These are phyloP conservation scores for Thecophora atra DNA, from an alignment of 2,888 invertebrate genomes.

Conservation along the genomic window DNA sequence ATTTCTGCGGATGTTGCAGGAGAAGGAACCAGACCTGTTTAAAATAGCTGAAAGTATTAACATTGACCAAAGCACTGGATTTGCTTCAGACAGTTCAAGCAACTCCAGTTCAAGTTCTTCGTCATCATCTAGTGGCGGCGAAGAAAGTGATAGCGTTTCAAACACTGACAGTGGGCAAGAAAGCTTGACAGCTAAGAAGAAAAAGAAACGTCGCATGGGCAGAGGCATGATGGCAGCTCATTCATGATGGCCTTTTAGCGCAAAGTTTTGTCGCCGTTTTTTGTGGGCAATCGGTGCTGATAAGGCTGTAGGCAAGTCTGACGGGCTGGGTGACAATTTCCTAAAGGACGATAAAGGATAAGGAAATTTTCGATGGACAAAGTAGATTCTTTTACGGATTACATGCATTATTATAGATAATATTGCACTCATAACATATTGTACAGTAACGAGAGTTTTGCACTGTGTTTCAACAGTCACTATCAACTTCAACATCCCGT, in stretches of 20 bases:
- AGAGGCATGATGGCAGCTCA: constrained; percentile 48
- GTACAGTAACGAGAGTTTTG: too few relatives aligned
- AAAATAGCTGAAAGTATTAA: constrained; percentile 85
- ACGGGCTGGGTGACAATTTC: neutral
- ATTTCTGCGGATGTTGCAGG: constrained; percentile 79
- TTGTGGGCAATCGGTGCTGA: constrained; percentile 35
- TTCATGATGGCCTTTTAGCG: constrained; percentile 55
- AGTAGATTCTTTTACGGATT: too few relatives aligned
- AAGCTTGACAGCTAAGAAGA: constrained; percentile 86
- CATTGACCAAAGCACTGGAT: constrained; percentile 84
- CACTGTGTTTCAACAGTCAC: too few relatives aligned
- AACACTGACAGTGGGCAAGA: constrained; percentile 87
- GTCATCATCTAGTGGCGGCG: constrained; percentile 65
- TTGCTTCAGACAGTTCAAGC: constrained; percentile 94
- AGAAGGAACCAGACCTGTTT: constrained; percentile 81
- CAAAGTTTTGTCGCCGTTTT: constrained; percentile 37
- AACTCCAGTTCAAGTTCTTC: constrained; percentile 82
- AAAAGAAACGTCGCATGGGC: constrained; percentile 74
- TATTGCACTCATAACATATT: too few relatives aligned
- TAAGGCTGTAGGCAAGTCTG: neutral
- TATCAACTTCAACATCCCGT: too few relatives aligned
- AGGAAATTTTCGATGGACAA: neutral
- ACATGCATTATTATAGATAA: too few relatives aligned
- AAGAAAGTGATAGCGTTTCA: constrained; percentile 70
- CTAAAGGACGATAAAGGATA: constrained; percentile 29